These are phyloP conservation scores for Oxycera nigricornis DNA, from an alignment of 2,888 invertebrate species.

Conservation along the genomic window DNA sequence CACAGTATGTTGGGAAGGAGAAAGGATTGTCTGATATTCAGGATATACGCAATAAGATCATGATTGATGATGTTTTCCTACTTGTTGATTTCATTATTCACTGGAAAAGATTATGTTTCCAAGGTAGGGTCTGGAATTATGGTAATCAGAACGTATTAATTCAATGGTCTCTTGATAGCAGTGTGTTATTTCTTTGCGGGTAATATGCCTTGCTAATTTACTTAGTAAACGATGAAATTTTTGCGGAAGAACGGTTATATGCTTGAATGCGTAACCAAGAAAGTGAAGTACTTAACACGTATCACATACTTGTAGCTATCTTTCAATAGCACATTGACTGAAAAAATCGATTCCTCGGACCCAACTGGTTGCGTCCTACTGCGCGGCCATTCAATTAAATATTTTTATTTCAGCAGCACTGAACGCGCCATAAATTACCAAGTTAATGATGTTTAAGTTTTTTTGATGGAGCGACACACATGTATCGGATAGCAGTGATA, in stretches of 20 bases:
- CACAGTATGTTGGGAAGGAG: not conserved
- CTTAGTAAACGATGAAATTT: too few species aligned
- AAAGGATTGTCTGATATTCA: not conserved
- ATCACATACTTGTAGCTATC: too few species aligned
- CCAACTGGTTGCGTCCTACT: not conserved
- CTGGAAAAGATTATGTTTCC: constrained; percentile 6
- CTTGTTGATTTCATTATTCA: constrained; percentile 19
- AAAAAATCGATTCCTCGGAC: not conserved
- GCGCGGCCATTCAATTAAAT: not conserved
- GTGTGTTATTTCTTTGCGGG: too few species aligned
- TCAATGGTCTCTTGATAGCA: too few species aligned
- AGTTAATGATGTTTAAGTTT: constrained; percentile 15
- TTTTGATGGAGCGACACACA: not conserved
- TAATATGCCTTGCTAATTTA: too few species aligned
- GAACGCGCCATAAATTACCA: constrained; percentile 30
- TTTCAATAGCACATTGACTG: too few species aligned
- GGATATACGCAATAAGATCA: constrained; percentile 8
- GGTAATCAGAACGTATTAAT: too few species aligned
- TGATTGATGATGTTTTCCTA: constrained; percentile 24
- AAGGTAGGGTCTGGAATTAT: too few species aligned
- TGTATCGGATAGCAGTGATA: constrained; percentile 1
- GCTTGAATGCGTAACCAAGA: too few species aligned
- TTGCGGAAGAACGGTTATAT: too few species aligned
- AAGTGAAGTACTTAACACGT: not conserved
- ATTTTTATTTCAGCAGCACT: not conserved